Base-by-base conservation (phyloP, 2,888 invertebrate species). In the Ephialtes manifestator region DNA sequence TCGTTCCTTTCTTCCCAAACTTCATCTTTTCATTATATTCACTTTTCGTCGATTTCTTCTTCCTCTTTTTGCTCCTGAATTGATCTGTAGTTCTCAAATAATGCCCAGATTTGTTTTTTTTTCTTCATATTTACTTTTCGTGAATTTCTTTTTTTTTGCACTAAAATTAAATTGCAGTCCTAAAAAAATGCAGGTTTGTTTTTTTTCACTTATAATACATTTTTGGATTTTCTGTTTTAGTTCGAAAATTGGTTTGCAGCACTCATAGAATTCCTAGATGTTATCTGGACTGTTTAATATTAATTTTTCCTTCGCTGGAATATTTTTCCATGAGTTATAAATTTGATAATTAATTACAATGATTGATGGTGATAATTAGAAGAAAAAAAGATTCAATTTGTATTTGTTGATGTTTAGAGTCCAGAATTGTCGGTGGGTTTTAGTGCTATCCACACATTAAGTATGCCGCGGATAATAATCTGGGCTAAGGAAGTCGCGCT, bases 401-500 rank as follows among this genome's bases (percentile, higher is more conserved):
- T 18, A 55, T 7, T 8, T 7, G 8, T 8, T 7, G 3, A 15
- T 10, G 11, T 58, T 58, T 58, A 13, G 28, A 4, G 58, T 58
- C 24, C 13, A 11, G 28, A 28, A 11, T 24, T 28, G n/a, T 53
- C 20, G 48, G 43, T 67, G 60, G 48, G 15, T 48, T 15, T 48
- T 15, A 15, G 48, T 28, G 60, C 31, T 31, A 31, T 60, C 4
- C 13, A 4, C 20, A n/a, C 10, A n/a, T 51, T 48, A 39, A 39
- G 39, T 77, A 67, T 13, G 28, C 67, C 35, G 11, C 39, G 48
- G 76, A 84, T 77, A 68, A 81, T 51, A 84, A 84, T 84, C 84
- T 77, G 28, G 15, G 60, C 70, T 71, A 72, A 81, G 84, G 84
- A 84, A 84, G 81, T 84, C 71, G 77, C 76, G 72, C 72, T 72